Evolutionary conservation across 2,113 vertebrate species (phyloP).

Genomic region (Dipodomys spectabilis): DNA sequence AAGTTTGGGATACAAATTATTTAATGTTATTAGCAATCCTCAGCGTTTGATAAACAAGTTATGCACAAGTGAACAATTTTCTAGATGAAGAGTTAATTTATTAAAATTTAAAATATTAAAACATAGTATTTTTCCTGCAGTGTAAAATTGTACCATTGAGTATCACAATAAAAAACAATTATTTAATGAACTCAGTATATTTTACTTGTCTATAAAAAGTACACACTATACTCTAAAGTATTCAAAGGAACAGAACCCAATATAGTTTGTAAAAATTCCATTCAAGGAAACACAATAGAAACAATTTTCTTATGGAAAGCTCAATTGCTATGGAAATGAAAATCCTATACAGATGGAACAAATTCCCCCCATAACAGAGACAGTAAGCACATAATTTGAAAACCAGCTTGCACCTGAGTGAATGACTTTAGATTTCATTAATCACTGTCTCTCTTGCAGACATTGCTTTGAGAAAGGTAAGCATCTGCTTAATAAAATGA

Average conservation of each 20-base stretch:
- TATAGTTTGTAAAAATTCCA: conserved; percentile 57
- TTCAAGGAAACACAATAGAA: conserved; percentile 51
- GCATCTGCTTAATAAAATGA: conserved; percentile 41
- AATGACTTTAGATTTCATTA: conserved; percentile 54
- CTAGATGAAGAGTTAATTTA: background rate
- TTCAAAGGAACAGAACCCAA: conserved; percentile 57
- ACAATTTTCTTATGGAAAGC: conserved; percentile 50
- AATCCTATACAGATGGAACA: conserved; percentile 47
- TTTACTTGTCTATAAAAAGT: background rate
- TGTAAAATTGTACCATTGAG: background rate
- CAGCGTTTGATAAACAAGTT: background rate
- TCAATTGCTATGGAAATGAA: conserved; percentile 52
- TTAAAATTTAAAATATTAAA: background rate
- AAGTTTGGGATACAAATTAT: background rate
- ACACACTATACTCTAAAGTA: background rate
- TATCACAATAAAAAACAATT: background rate
- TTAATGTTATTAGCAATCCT: background rate
- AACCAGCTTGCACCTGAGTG: conserved; percentile 58
- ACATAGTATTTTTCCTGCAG: background rate
- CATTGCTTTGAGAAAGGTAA: background rate
- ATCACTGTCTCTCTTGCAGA: conserved; percentile 49
- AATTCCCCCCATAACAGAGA: conserved; percentile 45
- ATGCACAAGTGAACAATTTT: background rate
- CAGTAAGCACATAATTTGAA: conserved; percentile 58
- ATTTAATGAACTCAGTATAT: background rate